A percentile compares a stretch with the other conserved stretches of the same genome.
Evolutionary conservation across 2,113 vertebrate genomes (phyloP).

Genomic region (Ceyx cyanopectus): DNA sequence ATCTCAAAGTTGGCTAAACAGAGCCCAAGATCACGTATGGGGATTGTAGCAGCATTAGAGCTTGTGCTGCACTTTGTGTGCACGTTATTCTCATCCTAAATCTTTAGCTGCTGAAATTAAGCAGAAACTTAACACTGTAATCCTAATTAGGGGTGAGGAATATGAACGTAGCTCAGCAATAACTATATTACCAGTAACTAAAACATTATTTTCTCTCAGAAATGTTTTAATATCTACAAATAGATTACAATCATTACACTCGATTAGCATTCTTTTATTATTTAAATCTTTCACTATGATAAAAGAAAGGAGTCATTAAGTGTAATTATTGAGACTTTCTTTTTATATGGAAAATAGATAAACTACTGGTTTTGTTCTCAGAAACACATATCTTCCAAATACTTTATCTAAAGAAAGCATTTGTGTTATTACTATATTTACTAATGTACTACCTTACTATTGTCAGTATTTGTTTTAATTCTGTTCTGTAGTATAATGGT

Average conservation of each 20-base stretch:
- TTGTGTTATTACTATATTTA: constrained; percentile 4
- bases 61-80: not conserved
- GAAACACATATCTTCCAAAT: too few relatives aligned
- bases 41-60: not conserved
- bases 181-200: not conserved
- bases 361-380: too few relatives aligned
- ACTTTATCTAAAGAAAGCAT: not conserved
- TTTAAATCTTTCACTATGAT: constrained; percentile 39
- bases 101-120: not conserved
- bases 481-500: not conserved
- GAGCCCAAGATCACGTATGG: not conserved
- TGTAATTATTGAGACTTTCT: constrained; percentile 57
- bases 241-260: constrained; percentile 51
- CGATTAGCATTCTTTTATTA: constrained; percentile 49
- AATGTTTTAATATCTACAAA: constrained; percentile 29
- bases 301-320: constrained; percentile 51
- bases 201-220: constrained; percentile 4
- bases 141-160: constrained; percentile 55
- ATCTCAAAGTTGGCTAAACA: constrained; percentile 56
- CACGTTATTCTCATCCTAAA: not conserved
- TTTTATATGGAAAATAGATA: too few relatives aligned
- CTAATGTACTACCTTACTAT: not conserved
- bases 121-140: constrained; percentile 9
- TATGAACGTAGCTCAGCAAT: constrained; percentile 8
- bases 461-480: not conserved